phyloP scores from a whole-genome alignment of 2,797 vertebrate genomes.

The Emydoidea blandingii region DNA sequence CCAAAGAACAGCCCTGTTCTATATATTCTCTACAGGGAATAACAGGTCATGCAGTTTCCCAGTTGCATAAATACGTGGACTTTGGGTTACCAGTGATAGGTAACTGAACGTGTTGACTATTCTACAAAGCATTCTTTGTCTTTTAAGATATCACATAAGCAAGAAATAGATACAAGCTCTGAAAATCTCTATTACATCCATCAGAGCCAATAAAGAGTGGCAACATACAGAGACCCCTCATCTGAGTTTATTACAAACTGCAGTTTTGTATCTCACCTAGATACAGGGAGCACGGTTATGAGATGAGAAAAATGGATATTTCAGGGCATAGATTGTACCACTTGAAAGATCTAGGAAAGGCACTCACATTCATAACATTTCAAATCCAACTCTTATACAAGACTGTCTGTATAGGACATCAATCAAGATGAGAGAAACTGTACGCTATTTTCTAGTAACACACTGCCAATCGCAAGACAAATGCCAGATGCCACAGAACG shows the following conservation, averaged over 20 bases:
- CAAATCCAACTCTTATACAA: constrained; percentile 19
- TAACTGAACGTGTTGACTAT: constrained; percentile 43
- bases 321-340: neutral
- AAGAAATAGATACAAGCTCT: neutral
- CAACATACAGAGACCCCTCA: constrained; percentile 14
- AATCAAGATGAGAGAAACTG: constrained; percentile 60
- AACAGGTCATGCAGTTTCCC: constrained; percentile 35
- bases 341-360: constrained; percentile 44
- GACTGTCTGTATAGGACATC: constrained; percentile 64
- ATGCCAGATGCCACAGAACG: constrained; percentile 60
- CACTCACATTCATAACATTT: neutral
- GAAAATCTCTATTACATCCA: constrained; percentile 7
- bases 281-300: neutral
- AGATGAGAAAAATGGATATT: neutral
- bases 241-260: neutral
- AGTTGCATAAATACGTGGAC: constrained; percentile 52
- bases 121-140: constrained; percentile 51
- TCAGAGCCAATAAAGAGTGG: constrained; percentile 40
- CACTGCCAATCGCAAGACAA: constrained; percentile 73
- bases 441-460: constrained; percentile 65
- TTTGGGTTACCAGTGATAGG: constrained; percentile 44
- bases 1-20: neutral
- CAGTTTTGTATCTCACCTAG: constrained; percentile 22
- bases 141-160: constrained; percentile 23
- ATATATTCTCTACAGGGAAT: neutral